Base-by-base conservation (phyloP, 2,888 invertebrate species). In the Pandemis heparana region DNA sequence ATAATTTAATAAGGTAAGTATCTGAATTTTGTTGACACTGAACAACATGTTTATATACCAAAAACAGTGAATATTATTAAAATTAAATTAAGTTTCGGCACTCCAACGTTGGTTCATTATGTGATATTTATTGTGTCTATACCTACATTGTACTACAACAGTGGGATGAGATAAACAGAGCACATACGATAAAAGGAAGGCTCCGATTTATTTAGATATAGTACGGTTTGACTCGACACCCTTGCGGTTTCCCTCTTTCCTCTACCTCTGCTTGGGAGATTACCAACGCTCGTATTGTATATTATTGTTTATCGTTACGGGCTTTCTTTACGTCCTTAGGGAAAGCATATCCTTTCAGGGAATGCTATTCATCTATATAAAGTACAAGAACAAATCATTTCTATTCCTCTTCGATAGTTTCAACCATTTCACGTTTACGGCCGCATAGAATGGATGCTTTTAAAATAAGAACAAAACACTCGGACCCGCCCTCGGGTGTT, bases 291-390 rank as follows among this genome's bases (percentile, higher is more conserved):
- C 68, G 68, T 63, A 59, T 51, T 64, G 48, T 69, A 48, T 69
- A 69, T 73, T 69, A 41, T 73, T 69, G 64, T 69, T 60, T 74
- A 74, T 65, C 64, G 60, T 65, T 74, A 63, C 62, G 12, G 53
- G 23, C 62, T 59, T 62, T 53, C 41, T n/a, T 18, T 38, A 18
- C 18, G 43, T 66, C 71, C 71, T 56, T 38, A 18, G 72, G 67
- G 67, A 43, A 53, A 18, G 23, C 56, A 46, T 23, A 39, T 69
- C n/a, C 53, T 63, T 70, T 64, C 70, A 56, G 16, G 53, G 46
- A 38, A 16, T 56, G 70, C 53, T 65, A 71, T 65, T 65, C 59
- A 38, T 65, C 65, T 60, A n/a, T 71, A 65, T 23, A 71, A 71
- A 65, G n/a, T 18, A 12, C 18, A 12, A 56, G 23, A 56, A 56